phyloP scores from a whole-genome alignment of 2,113 vertebrate genomes.

The Rallus limicola region DNA sequence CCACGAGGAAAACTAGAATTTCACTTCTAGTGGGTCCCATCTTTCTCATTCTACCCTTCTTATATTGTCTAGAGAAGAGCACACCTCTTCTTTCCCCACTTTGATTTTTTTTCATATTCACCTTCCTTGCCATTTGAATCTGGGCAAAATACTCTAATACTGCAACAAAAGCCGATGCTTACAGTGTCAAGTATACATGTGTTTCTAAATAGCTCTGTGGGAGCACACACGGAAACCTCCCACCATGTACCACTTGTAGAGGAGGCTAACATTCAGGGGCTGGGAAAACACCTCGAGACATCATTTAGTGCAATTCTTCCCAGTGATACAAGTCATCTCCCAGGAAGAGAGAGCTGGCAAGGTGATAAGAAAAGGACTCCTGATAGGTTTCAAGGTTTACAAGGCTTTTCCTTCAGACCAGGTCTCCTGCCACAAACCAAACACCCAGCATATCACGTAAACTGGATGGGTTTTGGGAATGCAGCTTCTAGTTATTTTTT shows the following conservation, averaged over 20 bases:
- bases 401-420: background rate
- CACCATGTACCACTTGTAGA: background rate
- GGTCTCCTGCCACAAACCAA: background rate
- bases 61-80: background rate
- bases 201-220: background rate
- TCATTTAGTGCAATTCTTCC: background rate
- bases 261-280: background rate
- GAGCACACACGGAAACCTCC: background rate
- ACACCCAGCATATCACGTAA: background rate
- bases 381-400: background rate
- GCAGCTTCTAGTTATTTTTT: background rate
- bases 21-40: background rate
- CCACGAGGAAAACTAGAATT: background rate
- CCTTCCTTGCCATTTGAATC: background rate
- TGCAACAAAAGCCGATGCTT: background rate
- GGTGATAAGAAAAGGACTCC: background rate
- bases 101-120: background rate
- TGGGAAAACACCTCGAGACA: background rate
- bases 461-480: background rate
- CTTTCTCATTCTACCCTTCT: background rate
- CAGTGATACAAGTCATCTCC: background rate
- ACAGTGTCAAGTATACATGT: background rate
- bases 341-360: background rate
- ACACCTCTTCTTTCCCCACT: background rate
- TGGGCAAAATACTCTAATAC: background rate